Base-by-base conservation (phyloP, 2,797 vertebrate genomes). In the Callimico goeldii region DNA sequence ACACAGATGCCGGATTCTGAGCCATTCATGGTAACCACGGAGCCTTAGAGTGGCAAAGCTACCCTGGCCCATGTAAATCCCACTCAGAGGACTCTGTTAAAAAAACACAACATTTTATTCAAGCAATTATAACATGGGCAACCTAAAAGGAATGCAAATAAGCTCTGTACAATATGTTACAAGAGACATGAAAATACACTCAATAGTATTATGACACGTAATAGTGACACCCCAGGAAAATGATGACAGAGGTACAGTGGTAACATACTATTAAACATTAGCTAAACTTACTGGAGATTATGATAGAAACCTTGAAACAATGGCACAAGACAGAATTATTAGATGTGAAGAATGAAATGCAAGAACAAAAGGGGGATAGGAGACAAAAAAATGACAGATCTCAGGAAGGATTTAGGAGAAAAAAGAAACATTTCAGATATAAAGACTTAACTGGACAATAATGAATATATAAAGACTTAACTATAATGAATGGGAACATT, bases 1-100 rank as follows among this genome's bases (percentile, higher is more conserved):
- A 17, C 17, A 1, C n/a, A 1, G 19, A 22, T 0, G 4, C 33
- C 28, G 0, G 4, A 4, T 26, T 30, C 14, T 10, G 50, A 79
- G 26, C 24, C 12, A 1, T n/a, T 77, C 17, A 10, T 5, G 5
- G 13, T 41, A 30, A 48, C 10, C 14, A 46, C 6, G 8, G 82
- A 26, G 14, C 1, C 7, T 33, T 1, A 19, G 33, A 2, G 4
- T 10, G 19, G 7, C 50, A 20, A 30, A 13, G 52, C 5, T 4
- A 12, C 52, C 19, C 20, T 13, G 26, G 50, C 61, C 26, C 26
- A 4, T 7, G 30, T 4, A 43, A 73, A 52, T 36, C 28, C n/a
- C 36, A 22, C 28, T 80, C 67, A 26, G 30, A 39, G 48, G 33
- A 79, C 5, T 30, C 64, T 55, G 36, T n/a, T 87, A 8, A 22